A percentile compares a stretch with the other conserved stretches of the same genome.
phyloP scores from a whole-genome alignment of 2,113 vertebrate species.

The Monopterus albus region DNA sequence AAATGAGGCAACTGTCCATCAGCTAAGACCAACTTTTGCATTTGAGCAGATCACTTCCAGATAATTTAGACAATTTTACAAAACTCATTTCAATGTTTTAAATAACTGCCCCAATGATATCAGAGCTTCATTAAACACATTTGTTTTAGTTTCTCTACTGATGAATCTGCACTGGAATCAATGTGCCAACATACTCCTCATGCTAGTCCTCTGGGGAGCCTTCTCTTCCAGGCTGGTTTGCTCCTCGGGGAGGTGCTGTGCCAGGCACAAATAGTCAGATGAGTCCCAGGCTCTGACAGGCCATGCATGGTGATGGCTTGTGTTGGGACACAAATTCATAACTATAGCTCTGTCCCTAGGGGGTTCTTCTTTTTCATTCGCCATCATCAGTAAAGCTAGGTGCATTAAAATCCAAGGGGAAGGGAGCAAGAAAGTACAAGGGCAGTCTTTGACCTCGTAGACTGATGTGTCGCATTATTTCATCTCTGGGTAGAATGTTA shows the following conservation, averaged over 20 bases:
- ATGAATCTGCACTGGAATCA: too few species aligned
- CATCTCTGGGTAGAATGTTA: conserved; percentile 9
- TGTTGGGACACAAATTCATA: conserved; percentile 55
- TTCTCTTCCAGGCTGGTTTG: conserved; percentile 3
- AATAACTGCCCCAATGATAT: background rate
- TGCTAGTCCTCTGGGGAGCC: too few species aligned
- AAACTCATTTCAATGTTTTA: background rate
- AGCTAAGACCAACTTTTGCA: background rate
- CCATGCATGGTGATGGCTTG: conserved; percentile 48
- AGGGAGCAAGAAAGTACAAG: conserved; percentile 14
- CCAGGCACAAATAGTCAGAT: conserved; percentile 60
- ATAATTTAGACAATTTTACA: too few species aligned
- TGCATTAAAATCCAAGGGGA: background rate
- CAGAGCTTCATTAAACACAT: too few species aligned
- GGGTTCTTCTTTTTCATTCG: conserved; percentile 47
- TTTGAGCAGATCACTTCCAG: too few species aligned
- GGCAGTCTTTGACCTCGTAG: conserved; percentile 2
- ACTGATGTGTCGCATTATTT: conserved; percentile 35
- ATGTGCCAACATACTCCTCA: too few species aligned
- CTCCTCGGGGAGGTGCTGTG: conserved; percentile 54
- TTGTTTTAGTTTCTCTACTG: too few species aligned
- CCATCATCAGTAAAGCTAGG: conserved; percentile 25
- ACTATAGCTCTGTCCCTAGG: conserved; percentile 33
- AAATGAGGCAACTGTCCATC: too few species aligned
- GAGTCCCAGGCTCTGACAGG: conserved; percentile 34